Percentiles rank a stretch among this genome's conserved stretches.
Evolutionary conservation across 2,888 invertebrate genomes (phyloP).

Genomic region (Coelopa pilipes): DNA sequence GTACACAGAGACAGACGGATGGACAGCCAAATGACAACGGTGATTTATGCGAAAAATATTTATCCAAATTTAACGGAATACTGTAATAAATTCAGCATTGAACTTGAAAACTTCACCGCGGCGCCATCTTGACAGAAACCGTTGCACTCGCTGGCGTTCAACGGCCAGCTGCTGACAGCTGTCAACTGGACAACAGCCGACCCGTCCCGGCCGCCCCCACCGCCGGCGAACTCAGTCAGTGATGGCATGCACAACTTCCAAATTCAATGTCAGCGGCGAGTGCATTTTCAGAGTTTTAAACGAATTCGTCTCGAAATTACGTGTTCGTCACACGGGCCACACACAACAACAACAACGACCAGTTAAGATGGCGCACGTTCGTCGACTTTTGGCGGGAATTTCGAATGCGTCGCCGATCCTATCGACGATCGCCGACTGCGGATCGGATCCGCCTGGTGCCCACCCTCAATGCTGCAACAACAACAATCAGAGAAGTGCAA

Average conservation of each 20-base stretch:
- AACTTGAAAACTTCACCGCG: not conserved
- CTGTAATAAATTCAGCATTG: not conserved
- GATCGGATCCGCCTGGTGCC: constrained; percentile 8
- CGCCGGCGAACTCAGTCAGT: not conserved
- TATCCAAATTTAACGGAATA: no score
- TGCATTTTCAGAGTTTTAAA: not conserved
- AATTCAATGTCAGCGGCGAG: not conserved
- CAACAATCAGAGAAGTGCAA: constrained; percentile 7
- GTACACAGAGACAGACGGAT: no score
- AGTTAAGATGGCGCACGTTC: not conserved
- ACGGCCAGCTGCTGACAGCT: no score
- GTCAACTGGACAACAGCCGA: no score
- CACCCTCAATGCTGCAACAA: constrained; percentile 34
- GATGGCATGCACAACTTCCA: not conserved
- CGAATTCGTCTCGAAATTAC: no score
- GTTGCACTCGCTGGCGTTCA: no score
- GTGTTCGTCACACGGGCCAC: no score
- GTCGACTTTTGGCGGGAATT: not conserved
- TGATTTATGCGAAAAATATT: no score
- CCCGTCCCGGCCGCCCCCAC: no score
- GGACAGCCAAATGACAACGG: no score
- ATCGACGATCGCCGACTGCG: constrained; percentile 31
- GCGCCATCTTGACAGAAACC: not conserved
- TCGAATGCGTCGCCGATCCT: constrained; percentile 22
- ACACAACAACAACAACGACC: not conserved